phyloP scores from a whole-genome alignment of 2,888 invertebrate species.

The Noctua comes region DNA sequence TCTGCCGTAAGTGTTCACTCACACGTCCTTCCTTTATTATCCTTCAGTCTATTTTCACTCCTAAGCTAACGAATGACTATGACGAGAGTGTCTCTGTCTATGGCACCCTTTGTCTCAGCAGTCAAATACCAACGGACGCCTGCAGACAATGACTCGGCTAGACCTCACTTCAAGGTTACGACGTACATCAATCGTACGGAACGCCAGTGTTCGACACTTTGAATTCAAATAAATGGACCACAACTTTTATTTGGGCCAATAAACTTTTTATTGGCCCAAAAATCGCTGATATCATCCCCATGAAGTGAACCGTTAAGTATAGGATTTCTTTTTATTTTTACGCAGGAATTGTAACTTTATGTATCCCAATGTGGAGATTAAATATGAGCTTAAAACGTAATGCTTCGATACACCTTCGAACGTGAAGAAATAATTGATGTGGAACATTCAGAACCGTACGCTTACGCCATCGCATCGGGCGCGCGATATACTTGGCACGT shows the following conservation, averaged over 20 bases:
- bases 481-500: slow-evolving; percentile 27
- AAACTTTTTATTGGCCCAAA: slow-evolving; percentile 34
- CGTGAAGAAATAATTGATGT: slow-evolving; percentile 47
- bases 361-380: slow-evolving; percentile 7
- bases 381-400: slow-evolving; percentile 36
- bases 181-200: slow-evolving; percentile 37
- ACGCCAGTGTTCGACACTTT: slow-evolving; percentile 28
- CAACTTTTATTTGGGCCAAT: slow-evolving; percentile 48
- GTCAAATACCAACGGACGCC: slow-evolving; percentile 30
- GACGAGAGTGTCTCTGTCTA: slow-evolving; percentile 54
- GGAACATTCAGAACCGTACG: slow-evolving; percentile 26
- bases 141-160: slow-evolving; percentile 47
- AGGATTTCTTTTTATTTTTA: slow-evolving; percentile 32
- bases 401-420: slow-evolving; percentile 30
- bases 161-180: slow-evolving; percentile 31
- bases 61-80: slow-evolving; percentile 65
- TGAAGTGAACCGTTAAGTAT: slow-evolving; percentile 7
- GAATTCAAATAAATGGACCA: slow-evolving; percentile 41
- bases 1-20: slow-evolving; percentile 71
- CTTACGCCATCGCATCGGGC: slow-evolving; percentile 15
- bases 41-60: slow-evolving; percentile 74
- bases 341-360: slow-evolving; percentile 6
- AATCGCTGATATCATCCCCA: slow-evolving; percentile 32
- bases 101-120: slow-evolving; percentile 34
- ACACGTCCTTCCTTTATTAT: slow-evolving; percentile 78